phyloP scores from a whole-genome alignment of 2,113 vertebrate genomes.

The Ctenodactylus gundi region DNA sequence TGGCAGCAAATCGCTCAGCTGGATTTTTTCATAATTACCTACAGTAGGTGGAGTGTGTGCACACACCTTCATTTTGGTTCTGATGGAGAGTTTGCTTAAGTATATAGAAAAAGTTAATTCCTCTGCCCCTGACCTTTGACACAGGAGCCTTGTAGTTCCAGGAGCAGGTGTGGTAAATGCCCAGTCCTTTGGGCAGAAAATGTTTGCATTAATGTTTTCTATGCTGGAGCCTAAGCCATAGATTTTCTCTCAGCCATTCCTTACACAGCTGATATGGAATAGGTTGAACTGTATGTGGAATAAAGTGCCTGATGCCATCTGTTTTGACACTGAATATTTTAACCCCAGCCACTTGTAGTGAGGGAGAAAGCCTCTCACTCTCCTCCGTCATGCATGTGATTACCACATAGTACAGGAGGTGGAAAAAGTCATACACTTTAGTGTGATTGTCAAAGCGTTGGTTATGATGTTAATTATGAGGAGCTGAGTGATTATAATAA shows the following conservation, averaged over 20 bases:
- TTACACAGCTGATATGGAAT: conserved; percentile 53
- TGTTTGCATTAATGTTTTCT: conserved; percentile 74
- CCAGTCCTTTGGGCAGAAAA: conserved; percentile 55
- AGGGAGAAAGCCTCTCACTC: not conserved
- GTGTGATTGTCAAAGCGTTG: conserved; percentile 42
- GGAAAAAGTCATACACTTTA: conserved; percentile 11
- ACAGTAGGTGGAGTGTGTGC: not conserved
- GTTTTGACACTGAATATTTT: conserved; percentile 57
- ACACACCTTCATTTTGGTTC: not conserved
- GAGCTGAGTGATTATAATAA: not conserved
- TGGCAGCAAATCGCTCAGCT: conserved; percentile 26
- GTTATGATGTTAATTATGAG: conserved; percentile 54
- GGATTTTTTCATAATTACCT: conserved; percentile 56
- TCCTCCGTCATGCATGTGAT: not conserved
- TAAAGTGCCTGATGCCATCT: conserved; percentile 41
- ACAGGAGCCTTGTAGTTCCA: conserved; percentile 62
- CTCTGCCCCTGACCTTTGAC: conserved; percentile 47
- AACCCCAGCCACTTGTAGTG: not conserved
- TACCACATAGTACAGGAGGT: not conserved
- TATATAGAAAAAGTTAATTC: conserved; percentile 55
- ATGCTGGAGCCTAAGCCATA: conserved; percentile 52
- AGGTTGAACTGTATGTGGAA: conserved; percentile 59
- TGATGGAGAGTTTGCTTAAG: conserved; percentile 55
- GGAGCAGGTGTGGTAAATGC: conserved; percentile 71
- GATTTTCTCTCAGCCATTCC: conserved; percentile 81